Base-by-base conservation (phyloP, 2,888 invertebrate species). In the Ennomos fuscantarius region DNA sequence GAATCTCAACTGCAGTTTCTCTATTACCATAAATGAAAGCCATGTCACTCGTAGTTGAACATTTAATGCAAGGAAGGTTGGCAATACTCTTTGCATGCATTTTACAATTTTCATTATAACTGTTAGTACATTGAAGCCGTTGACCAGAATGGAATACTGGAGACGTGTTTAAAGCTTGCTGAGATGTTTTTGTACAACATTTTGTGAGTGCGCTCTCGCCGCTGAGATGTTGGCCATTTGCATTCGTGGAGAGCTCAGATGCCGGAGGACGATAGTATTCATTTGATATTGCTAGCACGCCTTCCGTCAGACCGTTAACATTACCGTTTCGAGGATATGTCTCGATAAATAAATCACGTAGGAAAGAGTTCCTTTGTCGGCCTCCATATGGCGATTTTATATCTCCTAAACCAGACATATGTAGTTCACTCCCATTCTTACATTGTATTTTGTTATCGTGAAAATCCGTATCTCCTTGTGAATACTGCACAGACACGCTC, bases 261-360 rank as follows among this genome's bases (percentile, higher is more conserved):
- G 81, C 76, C 77, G 82, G 79, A 73, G 69, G 68, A 70, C 78
- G 89, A 90, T 89, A 86, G 78, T 68, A 77, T 81, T 82, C 82
- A 79, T 84, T 90, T 85, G 82, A 79, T 82, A 90, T 88, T 86
- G 82, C 84, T 73, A 80, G 84, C 90, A 89, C 87, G 89, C 82
- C 74, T 79, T 79, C 72, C 66, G 79, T 66, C 73, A 78, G 78
- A 82, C 89, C 88, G 88, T 89, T 90, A 89, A 74, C 77, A 74
- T 84, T 86, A 86, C 88, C 82, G 86, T 87, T 89, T 77, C 77
- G 84, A 84, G 84, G 83, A 85, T 84, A 84, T 82, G 84, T 81
- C 85, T 87, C 87, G 81, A 84, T 86, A 88, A 82, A 87, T 85
- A 87, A 84, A 87, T 87, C 89, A 86, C 86, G 87, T 86, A 84